Evolutionary conservation across 92 coral and sea anemone species (phyloP).

Genomic region (Actinernus sp.): DNA sequence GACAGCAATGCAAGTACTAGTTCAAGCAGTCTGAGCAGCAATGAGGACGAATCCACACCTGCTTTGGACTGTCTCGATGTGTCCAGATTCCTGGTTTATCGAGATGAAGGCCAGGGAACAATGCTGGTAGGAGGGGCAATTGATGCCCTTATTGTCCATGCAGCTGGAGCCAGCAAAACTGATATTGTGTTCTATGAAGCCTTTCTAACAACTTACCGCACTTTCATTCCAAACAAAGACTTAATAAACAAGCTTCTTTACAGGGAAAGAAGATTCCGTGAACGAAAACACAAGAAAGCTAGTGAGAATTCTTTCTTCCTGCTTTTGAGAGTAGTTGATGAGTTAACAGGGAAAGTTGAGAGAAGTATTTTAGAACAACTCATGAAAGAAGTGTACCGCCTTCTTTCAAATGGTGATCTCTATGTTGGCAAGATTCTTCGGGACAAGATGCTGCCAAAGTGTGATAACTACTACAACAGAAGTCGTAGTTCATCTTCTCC

Average conservation of each 20-base stretch:
- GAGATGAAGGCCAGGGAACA: constrained; percentile 78
- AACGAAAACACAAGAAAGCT: constrained; percentile 93
- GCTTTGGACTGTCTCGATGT: constrained; percentile 98
- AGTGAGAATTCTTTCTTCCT: constrained; percentile 94
- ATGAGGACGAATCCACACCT: constrained; percentile 92
- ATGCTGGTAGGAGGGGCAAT: constrained; percentile 95
- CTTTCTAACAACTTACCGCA: constrained; percentile 92
- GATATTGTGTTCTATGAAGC: constrained; percentile 96
- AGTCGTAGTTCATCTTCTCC: constrained; percentile 66
- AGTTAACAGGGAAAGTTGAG: constrained; percentile 92
- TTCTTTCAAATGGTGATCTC: constrained; percentile 90
- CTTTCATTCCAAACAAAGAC: constrained; percentile 84
- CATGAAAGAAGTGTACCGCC: constrained; percentile 90
- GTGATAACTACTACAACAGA: constrained; percentile 86
- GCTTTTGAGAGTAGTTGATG: constrained; percentile 92
- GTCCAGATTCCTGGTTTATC: constrained; percentile 84
- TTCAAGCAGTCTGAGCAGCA: constrained; percentile 79
- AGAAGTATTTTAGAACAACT: constrained; percentile 91
- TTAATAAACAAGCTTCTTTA: constrained; percentile 86
- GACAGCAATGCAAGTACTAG: constrained; percentile 65
- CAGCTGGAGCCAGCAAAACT: constrained; percentile 85
- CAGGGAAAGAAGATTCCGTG: constrained; percentile 95
- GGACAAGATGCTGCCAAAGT: constrained; percentile 92
- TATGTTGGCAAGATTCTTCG: constrained; percentile 85
- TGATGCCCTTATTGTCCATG: constrained; percentile 98